Evolutionary conservation across 1,140 invertebrate species (phyloP), one percentile per base, ranked within the genome.

Genomic region (Drosophila melanica): DNA sequence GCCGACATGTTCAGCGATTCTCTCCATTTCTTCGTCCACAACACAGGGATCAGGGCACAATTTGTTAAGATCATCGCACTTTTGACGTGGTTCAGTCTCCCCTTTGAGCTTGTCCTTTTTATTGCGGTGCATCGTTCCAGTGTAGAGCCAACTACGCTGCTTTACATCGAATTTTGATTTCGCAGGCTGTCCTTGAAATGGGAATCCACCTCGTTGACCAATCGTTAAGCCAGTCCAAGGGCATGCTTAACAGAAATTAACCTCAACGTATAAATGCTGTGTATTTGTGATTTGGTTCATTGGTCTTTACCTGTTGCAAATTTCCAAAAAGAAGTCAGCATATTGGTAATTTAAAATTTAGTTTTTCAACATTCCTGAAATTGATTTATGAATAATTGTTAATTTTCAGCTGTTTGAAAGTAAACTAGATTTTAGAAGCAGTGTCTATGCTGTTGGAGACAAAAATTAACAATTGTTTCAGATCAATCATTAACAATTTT

Each of bases 311-410:
- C 55, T 6, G 16, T 41, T 18, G 37, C 37, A 16, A 68, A 35
- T 60, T 30, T 50, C 14, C 14, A 37, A 6, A 47, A 68, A 44
- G 18, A 47, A 11, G 47, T 50, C n/a, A 60, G 44, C 54, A 74
- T 74, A 5, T 50, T 51, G 16, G 9, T 33, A 65, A 57, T 48
- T 41, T 48, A 3, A 2, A 20, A 48, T 10, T 59, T 18, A 54
- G 35, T 39, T 39, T n/a, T 37, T 20, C 11, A 39, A 39, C 16
- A 20, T 20, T 16, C 4, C 44, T 45, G 1, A 45, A 35, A 35
- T 9, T 7, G 30, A 0, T 33, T 33, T 33, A 33, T 35, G 9
- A 35, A 10, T 35, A 35, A 33, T 12, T 45, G 9, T 16, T 10
- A 20, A 45, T 12, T 3, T n/a, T 6, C 39, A 41, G 5, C 39